A percentile compares a stretch with the other conserved stretches of the same genome.
Evolutionary conservation across 2,797 vertebrate species (phyloP).

Genomic region (Peromyscus attwateri): DNA sequence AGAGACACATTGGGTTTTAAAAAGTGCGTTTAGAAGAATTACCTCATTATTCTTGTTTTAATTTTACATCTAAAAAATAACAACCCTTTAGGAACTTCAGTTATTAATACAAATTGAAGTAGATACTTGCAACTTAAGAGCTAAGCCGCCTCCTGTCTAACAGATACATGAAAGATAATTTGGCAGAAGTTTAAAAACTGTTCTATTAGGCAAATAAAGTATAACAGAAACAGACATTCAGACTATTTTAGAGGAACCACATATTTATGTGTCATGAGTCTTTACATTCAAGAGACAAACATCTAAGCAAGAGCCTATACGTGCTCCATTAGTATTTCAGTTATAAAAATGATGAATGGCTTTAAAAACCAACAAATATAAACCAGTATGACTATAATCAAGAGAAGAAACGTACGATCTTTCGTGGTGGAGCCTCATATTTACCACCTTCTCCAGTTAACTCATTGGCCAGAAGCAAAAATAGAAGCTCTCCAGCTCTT

Average conservation of each 20-base stretch:
- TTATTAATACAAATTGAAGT: constrained; percentile 54
- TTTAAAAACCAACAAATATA: constrained; percentile 58
- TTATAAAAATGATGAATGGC: constrained; percentile 48
- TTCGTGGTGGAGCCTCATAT: constrained; percentile 43
- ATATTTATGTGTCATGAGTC: constrained; percentile 45
- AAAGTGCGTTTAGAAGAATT: constrained; percentile 66
- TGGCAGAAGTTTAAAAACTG: constrained; percentile 22
- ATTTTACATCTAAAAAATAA: constrained; percentile 66
- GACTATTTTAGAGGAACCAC: constrained; percentile 9
- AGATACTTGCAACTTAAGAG: constrained; percentile 69
- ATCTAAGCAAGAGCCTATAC: constrained; percentile 37
- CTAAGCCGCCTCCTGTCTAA: not conserved
- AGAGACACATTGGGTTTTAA: constrained; percentile 35
- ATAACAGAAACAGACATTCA: constrained; percentile 38
- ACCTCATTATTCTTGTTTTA: constrained; percentile 69
- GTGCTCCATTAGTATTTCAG: constrained; percentile 33
- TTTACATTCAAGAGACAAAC: constrained; percentile 31
- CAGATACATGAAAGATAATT: constrained; percentile 23
- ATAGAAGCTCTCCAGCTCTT: constrained; percentile 51
- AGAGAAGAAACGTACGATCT: constrained; percentile 58
- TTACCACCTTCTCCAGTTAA: constrained; percentile 61
- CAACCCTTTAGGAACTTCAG: constrained; percentile 56
- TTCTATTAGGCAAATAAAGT: constrained; percentile 49
- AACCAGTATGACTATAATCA: constrained; percentile 64
- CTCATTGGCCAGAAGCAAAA: constrained; percentile 75